These are phyloP conservation scores for Gasteruption jaculator DNA, from an alignment of 2,888 invertebrate species.

Conservation along the genomic window DNA sequence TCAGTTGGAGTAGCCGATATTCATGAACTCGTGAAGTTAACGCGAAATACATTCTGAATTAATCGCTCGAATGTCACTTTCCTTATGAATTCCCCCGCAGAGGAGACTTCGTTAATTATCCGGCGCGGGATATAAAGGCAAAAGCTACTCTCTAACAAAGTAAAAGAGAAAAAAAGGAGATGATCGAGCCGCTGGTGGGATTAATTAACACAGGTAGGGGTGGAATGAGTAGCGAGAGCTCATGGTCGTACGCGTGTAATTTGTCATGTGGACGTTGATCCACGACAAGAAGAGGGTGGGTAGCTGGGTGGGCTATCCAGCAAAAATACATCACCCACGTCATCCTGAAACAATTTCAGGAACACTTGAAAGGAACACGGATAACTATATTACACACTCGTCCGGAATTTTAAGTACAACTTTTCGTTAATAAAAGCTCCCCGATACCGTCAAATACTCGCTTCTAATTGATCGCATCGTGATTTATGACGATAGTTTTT, in stretches of 20 bases:
- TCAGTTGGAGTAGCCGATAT: too few species aligned
- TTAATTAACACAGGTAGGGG: slow-evolving; percentile 23
- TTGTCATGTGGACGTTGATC: slow-evolving; percentile 27
- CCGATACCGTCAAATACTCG: too few species aligned
- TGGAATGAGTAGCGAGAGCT: background rate
- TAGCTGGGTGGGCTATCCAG: slow-evolving; percentile 17
- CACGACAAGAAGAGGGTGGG: background rate
- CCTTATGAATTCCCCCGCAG: too few species aligned
- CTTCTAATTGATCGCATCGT: too few species aligned
- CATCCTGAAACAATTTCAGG: slow-evolving; percentile 30
- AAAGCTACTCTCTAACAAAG: slow-evolving; percentile 3
- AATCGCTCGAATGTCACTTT: too few species aligned
- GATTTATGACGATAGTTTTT: too few species aligned
- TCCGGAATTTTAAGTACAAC: too few species aligned
- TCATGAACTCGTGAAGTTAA: slow-evolving; percentile 30
- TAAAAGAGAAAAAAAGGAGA: slow-evolving; percentile 22
- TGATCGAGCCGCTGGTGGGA: slow-evolving; percentile 22
- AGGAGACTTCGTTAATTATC: slow-evolving; percentile 34
- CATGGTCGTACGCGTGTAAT: too few species aligned
- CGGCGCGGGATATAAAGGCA: background rate
- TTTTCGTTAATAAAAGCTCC: too few species aligned
- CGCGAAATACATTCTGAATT: slow-evolving; percentile 31
- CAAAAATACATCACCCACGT: slow-evolving; percentile 23
- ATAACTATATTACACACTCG: too few species aligned
- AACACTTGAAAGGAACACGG: slow-evolving; percentile 33